These are phyloP conservation scores for Silurus meridionalis DNA, from an alignment of 2,113 vertebrate genomes.

Conservation along the genomic window DNA sequence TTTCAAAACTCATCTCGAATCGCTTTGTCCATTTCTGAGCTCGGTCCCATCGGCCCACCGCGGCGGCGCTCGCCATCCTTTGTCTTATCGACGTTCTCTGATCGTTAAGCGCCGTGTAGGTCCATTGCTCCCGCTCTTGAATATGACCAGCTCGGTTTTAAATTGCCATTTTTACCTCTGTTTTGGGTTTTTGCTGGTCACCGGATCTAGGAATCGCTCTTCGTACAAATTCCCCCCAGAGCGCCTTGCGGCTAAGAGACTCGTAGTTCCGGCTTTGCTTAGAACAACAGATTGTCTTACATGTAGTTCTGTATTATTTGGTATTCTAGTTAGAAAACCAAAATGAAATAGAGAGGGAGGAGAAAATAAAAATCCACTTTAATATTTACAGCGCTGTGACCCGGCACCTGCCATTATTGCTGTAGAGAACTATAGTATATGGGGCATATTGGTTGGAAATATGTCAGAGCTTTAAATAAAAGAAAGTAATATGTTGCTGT, in stretches of 20 bases:
- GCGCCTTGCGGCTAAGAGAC: not conserved
- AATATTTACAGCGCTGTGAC: conserved; percentile 49
- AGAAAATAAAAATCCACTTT: conserved; percentile 43
- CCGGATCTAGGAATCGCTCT: conserved; percentile 12
- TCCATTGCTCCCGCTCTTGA: not conserved
- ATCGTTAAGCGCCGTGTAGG: conserved; percentile 14
- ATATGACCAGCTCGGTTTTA: conserved; percentile 5
- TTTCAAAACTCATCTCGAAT: conserved; percentile 5
- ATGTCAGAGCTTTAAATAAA: conserved; percentile 46
- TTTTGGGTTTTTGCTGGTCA: not conserved
- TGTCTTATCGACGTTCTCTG: conserved; percentile 21
- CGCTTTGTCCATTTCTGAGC: conserved; percentile 1
- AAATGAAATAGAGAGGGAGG: conserved; percentile 8
- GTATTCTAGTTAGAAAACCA: conserved; percentile 42
- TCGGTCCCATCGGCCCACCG: not conserved
- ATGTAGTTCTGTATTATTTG: conserved; percentile 34
- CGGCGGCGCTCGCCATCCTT: not conserved
- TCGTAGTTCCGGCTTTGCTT: not conserved
- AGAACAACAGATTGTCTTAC: conserved; percentile 11
- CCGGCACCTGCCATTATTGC: conserved; percentile 54
- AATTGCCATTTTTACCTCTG: conserved; percentile 12
- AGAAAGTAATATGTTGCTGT: conserved; percentile 26
- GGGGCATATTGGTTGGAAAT: conserved; percentile 42
- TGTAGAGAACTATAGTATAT: conserved; percentile 54
- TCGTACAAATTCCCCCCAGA: not conserved